A percentile compares a stretch with the other conserved stretches of the same genome.
phyloP scores from a whole-genome alignment of 2,888 invertebrate species.

The Acleris sparsana region DNA sequence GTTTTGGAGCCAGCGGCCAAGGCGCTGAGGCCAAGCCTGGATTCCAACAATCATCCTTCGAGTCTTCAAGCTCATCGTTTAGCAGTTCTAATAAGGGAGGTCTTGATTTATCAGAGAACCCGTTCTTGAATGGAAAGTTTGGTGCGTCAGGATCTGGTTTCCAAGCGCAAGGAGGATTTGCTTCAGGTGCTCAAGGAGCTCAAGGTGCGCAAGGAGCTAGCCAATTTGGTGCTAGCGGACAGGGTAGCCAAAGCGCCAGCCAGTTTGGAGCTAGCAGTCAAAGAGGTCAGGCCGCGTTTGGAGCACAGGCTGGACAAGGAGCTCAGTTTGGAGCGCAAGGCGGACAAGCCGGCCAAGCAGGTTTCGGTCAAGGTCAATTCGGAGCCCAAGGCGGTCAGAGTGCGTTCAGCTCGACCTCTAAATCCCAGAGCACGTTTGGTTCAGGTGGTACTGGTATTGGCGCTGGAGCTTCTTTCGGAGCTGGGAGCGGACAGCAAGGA shows the following conservation, averaged over 20 bases:
- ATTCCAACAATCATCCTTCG: constrained; percentile 57
- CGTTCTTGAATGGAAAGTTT: constrained; percentile 57
- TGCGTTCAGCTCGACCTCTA: constrained; percentile 36
- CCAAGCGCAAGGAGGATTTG: constrained; percentile 38
- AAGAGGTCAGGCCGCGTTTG: not conserved
- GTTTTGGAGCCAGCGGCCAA: constrained; percentile 40
- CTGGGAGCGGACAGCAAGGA: constrained; percentile 22
- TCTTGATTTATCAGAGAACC: constrained; percentile 62
- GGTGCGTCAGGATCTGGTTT: constrained; percentile 42
- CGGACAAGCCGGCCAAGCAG: constrained; percentile 1
- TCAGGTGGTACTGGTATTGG: constrained; percentile 31
- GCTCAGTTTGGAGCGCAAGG: constrained; percentile 6
- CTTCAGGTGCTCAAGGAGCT: constrained; percentile 34
- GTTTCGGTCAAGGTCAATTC: constrained; percentile 4
- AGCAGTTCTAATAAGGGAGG: constrained; percentile 58
- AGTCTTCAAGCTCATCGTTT: constrained; percentile 55
- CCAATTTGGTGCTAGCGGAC: constrained; percentile 30
- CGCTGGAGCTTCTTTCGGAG: constrained; percentile 4
- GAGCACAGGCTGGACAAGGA: not conserved
- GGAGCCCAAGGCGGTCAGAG: constrained; percentile 35
- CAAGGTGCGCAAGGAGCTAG: constrained; percentile 31
- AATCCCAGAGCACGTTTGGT: constrained; percentile 16
- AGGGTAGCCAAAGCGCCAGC: not conserved
- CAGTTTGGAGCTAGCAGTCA: constrained; percentile 19
- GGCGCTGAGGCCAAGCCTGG: constrained; percentile 39